These are phyloP conservation scores for Drosophila miranda DNA, from an alignment of 1,140 invertebrate genomes.

Conservation along the genomic window DNA sequence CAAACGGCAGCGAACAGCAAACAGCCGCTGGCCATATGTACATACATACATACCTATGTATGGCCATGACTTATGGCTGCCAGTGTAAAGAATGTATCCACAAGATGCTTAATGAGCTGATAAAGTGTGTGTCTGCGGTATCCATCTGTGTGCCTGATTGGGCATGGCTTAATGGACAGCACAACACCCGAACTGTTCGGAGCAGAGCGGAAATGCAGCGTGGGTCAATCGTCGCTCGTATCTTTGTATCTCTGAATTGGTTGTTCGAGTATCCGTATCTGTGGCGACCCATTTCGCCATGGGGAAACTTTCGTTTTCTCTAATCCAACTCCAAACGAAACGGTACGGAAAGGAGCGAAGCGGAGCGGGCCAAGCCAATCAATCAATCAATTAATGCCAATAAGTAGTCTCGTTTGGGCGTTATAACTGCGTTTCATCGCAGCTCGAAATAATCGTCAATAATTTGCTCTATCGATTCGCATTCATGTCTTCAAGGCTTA, in stretches of 20 bases:
- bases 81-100: conserved; percentile 42
- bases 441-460: conserved; percentile 54
- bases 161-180: conserved; percentile 40
- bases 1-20: conserved; percentile 40
- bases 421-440: conserved; percentile 48
- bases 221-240: conserved; percentile 42
- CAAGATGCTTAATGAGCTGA: conserved; percentile 67
- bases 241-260: conserved; percentile 15
- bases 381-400: conserved; percentile 75
- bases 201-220: conserved; percentile 33
- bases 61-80: conserved; percentile 34
- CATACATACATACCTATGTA: background rate
- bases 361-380: conserved; percentile 37
- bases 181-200: conserved; percentile 10
- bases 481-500: conserved; percentile 39
- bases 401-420: conserved; percentile 33
- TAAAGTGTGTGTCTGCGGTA: conserved; percentile 57
- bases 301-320: conserved; percentile 65
- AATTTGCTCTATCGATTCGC: conserved; percentile 73
- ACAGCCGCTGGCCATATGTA: conserved; percentile 12
- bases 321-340: conserved; percentile 49
- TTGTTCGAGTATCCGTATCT: conserved; percentile 29
- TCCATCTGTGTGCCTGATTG: conserved; percentile 48
- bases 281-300: conserved; percentile 66
- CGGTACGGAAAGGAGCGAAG: too few relatives aligned